phyloP scores from a whole-genome alignment of 1,140 invertebrate species.

The Dolichoris vasculosae region DNA sequence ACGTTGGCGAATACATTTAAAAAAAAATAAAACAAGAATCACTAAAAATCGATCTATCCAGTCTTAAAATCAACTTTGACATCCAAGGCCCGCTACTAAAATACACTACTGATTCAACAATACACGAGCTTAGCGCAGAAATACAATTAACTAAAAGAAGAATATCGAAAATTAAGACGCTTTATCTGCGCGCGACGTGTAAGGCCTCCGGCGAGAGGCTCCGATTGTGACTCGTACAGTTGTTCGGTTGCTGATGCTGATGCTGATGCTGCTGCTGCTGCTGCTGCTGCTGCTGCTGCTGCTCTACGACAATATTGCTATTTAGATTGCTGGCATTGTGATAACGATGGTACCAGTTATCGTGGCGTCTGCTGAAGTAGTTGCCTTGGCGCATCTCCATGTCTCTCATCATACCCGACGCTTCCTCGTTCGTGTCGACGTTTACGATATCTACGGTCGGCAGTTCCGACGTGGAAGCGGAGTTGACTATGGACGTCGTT shows the following conservation, averaged over 20 bases:
- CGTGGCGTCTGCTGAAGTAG: conserved; percentile 27
- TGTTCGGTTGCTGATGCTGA: conserved; percentile 4
- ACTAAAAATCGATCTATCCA: conserved; percentile 27
- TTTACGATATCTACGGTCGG: not conserved
- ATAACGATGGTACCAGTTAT: conserved; percentile 42
- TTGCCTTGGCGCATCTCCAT: conserved; percentile 39
- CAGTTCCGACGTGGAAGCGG: conserved; percentile 53
- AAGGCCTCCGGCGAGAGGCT: conserved; percentile 30
- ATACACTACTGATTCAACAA: conserved; percentile 41
- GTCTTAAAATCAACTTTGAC: conserved; percentile 42
- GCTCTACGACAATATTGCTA: conserved; percentile 24
- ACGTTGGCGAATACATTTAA: conserved; percentile 11
- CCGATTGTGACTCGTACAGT: conserved; percentile 8
- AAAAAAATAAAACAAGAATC: conserved; percentile 21
- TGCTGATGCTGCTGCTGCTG: conserved; percentile 14
- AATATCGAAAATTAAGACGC: conserved; percentile 39
- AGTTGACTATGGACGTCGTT: conserved; percentile 51
- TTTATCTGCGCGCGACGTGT: conserved; percentile 28
- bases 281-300: not conserved
- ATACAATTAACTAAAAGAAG: conserved; percentile 51
- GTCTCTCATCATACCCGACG: conserved; percentile 26
- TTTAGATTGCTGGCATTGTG: conserved; percentile 35
- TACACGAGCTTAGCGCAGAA: conserved; percentile 33
- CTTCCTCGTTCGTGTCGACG: conserved; percentile 14
- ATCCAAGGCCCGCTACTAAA: conserved; percentile 48